Conservation (phyloP, 2,113 vertebrate genomes). For the Sakesphorus luctuosus region DNA sequence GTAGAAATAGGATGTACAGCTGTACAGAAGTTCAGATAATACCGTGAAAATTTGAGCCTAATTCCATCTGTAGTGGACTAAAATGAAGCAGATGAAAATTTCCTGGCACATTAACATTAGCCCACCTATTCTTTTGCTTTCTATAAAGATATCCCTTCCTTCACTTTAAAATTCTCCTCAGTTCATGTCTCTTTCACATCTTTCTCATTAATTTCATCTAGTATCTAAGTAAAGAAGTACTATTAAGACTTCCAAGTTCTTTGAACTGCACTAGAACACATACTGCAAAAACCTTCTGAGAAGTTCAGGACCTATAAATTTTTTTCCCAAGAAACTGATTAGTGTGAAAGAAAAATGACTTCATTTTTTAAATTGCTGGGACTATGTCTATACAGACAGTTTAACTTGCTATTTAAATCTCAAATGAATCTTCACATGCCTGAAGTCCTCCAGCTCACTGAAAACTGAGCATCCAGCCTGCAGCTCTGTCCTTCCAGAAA, state of each 20-base stretch:
- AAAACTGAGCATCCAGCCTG: neutral
- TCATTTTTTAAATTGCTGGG: neutral
- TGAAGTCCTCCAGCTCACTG: neutral
- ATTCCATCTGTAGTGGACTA: neutral
- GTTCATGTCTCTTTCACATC: neutral
- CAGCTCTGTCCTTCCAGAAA: neutral
- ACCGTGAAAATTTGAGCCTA: neutral
- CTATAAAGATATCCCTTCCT: neutral
- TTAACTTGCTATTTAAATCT: neutral
- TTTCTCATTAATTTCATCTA: neutral
- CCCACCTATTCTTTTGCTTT: neutral
- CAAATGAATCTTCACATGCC: neutral
- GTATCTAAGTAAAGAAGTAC: neutral
- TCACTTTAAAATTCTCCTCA: neutral
- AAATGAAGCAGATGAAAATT: neutral
- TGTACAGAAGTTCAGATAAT: neutral
- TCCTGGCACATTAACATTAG: neutral
- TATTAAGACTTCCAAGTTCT: neutral
- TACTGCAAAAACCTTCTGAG: neutral
- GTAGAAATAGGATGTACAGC: neutral
- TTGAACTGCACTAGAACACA: neutral
- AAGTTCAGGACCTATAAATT: neutral
- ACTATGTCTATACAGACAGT: neutral
- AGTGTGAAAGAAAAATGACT: neutral
- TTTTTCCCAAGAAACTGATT: neutral